phyloP scores from a whole-genome alignment of 2,797 vertebrate species.

The Xenentodon cancila region DNA sequence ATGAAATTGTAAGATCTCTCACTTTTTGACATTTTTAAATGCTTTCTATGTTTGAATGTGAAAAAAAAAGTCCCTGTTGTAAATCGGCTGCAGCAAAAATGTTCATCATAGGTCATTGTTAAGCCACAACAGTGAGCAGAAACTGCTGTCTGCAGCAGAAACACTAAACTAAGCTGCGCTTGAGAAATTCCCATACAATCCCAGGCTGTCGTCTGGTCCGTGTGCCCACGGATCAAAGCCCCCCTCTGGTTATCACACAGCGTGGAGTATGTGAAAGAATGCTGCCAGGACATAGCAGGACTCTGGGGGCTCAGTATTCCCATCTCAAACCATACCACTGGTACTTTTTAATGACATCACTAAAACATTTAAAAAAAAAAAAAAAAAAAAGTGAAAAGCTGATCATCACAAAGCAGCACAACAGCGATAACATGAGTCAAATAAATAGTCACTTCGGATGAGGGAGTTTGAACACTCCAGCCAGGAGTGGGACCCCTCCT shows the following conservation, averaged over 20 bases:
- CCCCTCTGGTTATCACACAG: slow-evolving; percentile 65
- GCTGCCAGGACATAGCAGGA: slow-evolving; percentile 59
- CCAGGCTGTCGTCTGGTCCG: slow-evolving; percentile 57
- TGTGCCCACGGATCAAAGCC: slow-evolving; percentile 54
- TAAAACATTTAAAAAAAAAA: slow-evolving; percentile 40
- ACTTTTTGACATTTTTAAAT: too few relatives aligned
- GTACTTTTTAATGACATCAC: slow-evolving; percentile 38
- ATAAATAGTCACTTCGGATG: slow-evolving; percentile 50
- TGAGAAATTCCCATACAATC: slow-evolving; percentile 73
- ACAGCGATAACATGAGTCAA: slow-evolving; percentile 25
- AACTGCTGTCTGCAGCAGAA: slow-evolving; percentile 30
- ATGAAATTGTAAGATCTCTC: too few relatives aligned
- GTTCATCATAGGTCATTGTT: slow-evolving; percentile 4
- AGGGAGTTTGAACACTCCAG: slow-evolving; percentile 20
- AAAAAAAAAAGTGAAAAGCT: slow-evolving; percentile 7
- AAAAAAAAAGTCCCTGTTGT: not conserved
- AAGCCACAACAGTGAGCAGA: not conserved
- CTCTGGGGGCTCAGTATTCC: slow-evolving; percentile 63
- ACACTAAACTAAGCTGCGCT: slow-evolving; percentile 25
- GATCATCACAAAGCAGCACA: slow-evolving; percentile 24
- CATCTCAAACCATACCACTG: slow-evolving; percentile 34
- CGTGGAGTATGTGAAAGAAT: slow-evolving; percentile 81
- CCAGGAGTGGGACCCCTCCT: slow-evolving; percentile 51
- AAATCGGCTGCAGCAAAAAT: slow-evolving; percentile 6
- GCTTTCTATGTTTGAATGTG: too few relatives aligned